phyloP scores from a whole-genome alignment of 2,113 vertebrate species.

The Furnarius figulus region DNA sequence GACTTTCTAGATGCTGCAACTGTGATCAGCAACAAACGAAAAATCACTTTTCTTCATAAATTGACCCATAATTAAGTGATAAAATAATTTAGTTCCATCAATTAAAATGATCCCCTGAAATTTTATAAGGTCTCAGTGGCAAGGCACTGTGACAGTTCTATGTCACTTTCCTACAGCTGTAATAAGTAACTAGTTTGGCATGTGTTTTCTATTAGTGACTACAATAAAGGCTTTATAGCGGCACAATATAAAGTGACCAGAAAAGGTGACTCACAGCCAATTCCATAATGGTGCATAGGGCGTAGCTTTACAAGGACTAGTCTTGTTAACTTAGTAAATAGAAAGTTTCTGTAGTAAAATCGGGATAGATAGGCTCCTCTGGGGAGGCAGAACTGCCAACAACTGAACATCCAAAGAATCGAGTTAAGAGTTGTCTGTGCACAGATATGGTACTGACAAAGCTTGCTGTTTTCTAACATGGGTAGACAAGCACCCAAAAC shows the following conservation, averaged over 20 bases:
- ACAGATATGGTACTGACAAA: not conserved
- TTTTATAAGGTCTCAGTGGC: constrained; percentile 50
- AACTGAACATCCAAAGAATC: not conserved
- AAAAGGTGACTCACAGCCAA: not conserved
- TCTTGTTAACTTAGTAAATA: not conserved
- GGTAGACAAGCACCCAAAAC: not conserved
- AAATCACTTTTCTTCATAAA: constrained; percentile 54
- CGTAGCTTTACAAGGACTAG: not conserved
- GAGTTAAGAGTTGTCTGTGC: not conserved
- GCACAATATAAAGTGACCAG: constrained; percentile 17
- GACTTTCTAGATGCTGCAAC: not conserved
- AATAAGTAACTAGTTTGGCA: constrained; percentile 50
- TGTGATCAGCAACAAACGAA: not conserved
- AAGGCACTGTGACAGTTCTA: constrained; percentile 50
- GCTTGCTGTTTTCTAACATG: not conserved
- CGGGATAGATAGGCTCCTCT: not conserved
- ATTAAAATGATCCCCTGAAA: constrained; percentile 52
- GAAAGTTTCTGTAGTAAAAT: not conserved
- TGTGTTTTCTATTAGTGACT: constrained; percentile 65
- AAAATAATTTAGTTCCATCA: constrained; percentile 70
- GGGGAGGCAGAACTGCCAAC: not conserved
- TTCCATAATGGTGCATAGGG: not conserved
- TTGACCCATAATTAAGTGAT: constrained; percentile 67
- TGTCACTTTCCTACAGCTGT: constrained; percentile 56
- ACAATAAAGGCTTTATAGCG: constrained; percentile 56